Base-by-base conservation (phyloP, 2,113 vertebrate species). In the Noturus placidus region DNA sequence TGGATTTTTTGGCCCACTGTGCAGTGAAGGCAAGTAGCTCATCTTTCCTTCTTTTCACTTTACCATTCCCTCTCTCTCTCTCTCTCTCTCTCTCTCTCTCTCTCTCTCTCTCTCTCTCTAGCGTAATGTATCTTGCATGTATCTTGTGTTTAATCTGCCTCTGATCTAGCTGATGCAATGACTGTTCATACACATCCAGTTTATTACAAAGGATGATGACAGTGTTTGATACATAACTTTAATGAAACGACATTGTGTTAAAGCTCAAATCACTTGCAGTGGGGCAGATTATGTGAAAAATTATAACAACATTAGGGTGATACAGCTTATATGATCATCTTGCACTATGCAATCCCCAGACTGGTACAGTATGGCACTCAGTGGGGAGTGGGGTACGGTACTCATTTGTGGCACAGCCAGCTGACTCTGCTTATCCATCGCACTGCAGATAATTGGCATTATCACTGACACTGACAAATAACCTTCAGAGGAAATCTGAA, bases 1-100 rank as follows among this genome's bases (percentile, higher is more conserved):
- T 0, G 98, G 98, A 27, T 99, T 98, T 95, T 95, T 96, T 0
- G 97, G 98, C 5, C 92, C 96, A 0, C 96, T 99, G 91, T 99
- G 98, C 94, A 98, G 97, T 94, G 97, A 98, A 98, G 98, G 98
- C 96, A 96, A 93, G 95, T 93, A 87, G 42, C 59, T 76, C 14
- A 85, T 83, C 83, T n/a, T 74, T 30, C 85, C 56, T 46, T 76
- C 70, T 52, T 90, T 87, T 92, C 72, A 8, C 89, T 89, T 84
- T 90, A 35, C 88, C 83, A 69, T 56, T 54, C 59, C 46, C 56
- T 63, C 33, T 74, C 90, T 19, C 42, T 82, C 46, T 69, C 56
- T 83, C 65, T 38, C 74, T 46, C 42, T 69, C 83, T 33, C 67
- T 59, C 56, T 63, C 33, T 80, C 90, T 17, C 42, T 82, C 46